These are phyloP conservation scores for Drosophila quinaria DNA, from an alignment of 2,888 invertebrate genomes.

Conservation along the genomic window DNA sequence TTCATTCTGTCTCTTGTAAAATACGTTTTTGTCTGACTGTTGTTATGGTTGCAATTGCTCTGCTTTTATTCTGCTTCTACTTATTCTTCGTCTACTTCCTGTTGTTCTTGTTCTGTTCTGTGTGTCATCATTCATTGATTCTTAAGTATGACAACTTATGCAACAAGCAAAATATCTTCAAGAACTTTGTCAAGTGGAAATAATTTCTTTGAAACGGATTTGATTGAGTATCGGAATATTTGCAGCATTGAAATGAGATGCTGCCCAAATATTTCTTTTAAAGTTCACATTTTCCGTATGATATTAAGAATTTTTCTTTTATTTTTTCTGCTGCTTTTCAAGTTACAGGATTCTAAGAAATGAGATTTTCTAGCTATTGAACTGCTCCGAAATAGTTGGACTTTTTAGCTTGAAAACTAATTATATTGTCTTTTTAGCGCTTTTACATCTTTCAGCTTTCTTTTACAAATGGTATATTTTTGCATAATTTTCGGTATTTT, in stretches of 20 bases:
- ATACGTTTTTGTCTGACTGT: conserved; percentile 42
- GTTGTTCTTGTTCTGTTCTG: conserved; percentile 4
- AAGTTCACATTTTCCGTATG: too few species aligned
- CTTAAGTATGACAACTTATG: conserved; percentile 14
- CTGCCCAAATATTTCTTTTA: too few species aligned
- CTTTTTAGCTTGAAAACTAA: background rate
- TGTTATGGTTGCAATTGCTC: conserved; percentile 30
- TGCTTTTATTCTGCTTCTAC: conserved; percentile 4
- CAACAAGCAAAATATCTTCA: background rate
- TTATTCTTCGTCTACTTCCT: conserved; percentile 1
- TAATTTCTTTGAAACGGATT: background rate
- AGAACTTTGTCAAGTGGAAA: conserved; percentile 5
- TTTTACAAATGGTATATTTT: background rate
- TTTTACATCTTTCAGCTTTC: background rate
- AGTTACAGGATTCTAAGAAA: too few species aligned
- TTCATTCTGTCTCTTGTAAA: conserved; percentile 3
- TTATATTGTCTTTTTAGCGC: background rate
- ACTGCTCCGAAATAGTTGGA: background rate
- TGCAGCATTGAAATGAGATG: background rate
- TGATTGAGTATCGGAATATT: background rate
- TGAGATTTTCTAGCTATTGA: too few species aligned
- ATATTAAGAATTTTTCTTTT: too few species aligned
- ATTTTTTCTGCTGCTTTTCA: too few species aligned
- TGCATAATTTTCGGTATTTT: too few species aligned
- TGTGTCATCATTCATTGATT: conserved; percentile 16